phyloP scores from a whole-genome alignment of 2,888 invertebrate species.

The Saturnia pavonia region DNA sequence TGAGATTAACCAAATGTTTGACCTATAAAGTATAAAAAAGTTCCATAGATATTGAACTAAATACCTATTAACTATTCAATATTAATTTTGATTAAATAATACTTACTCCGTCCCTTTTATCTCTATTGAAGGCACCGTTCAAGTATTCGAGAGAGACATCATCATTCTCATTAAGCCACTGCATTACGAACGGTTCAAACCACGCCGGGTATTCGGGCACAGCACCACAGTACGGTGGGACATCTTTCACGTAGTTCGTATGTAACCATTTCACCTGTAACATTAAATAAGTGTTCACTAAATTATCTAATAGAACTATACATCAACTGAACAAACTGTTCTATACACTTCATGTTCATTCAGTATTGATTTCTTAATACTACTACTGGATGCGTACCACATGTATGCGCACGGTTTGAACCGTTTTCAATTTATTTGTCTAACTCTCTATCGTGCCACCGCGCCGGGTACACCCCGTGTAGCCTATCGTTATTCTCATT shows the following conservation, averaged over 20 bases:
- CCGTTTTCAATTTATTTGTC: no score
- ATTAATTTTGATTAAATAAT: background rate
- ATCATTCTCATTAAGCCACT: slow-evolving; percentile 99
- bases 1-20: background rate
- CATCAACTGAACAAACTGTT: no score
- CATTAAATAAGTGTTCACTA: background rate
- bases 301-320: no score
- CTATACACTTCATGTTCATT: no score
- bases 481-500: no score
- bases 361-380: no score
- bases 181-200: slow-evolving; percentile 99
- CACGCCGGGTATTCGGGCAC: slow-evolving; percentile 99
- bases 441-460: no score
- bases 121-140: slow-evolving; percentile 98
- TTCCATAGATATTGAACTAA: background rate
- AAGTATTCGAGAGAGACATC: slow-evolving; percentile 99
- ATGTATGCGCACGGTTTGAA: no score
- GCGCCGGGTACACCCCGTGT: no score
- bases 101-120: slow-evolving; percentile 96
- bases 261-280: slow-evolving; percentile 96
- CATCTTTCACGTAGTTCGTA: slow-evolving; percentile 98
- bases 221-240: slow-evolving; percentile 97
- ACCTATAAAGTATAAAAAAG: background rate
- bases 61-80: background rate
- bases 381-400: no score